Evolutionary conservation across 2,888 invertebrate genomes (phyloP).

Genomic region (Orthosia gothica): DNA sequence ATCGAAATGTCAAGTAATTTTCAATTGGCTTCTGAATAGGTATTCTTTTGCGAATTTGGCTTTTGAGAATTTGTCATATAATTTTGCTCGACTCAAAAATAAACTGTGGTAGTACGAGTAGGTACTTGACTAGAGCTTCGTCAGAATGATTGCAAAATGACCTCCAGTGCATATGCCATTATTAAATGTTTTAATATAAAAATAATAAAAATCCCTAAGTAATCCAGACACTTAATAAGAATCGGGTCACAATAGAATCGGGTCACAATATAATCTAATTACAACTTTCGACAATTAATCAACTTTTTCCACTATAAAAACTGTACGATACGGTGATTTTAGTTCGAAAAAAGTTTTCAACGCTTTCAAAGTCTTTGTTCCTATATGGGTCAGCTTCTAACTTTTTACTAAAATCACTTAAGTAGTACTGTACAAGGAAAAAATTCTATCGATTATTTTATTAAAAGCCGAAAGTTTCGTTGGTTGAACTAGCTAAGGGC

Average conservation of each 20-base stretch:
- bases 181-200: no score
- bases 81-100: neutral
- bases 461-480: constrained; percentile 14
- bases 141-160: neutral
- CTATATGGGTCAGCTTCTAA: neutral
- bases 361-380: neutral
- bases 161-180: neutral
- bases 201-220: no score
- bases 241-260: constrained; percentile 1
- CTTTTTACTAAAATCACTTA: constrained; percentile 18
- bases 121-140: no score
- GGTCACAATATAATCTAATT: constrained; percentile 4
- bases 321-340: constrained; percentile 18
- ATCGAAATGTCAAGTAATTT: no score
- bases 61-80: no score
- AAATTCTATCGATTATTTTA: constrained; percentile 32
- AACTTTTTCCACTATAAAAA: constrained; percentile 9
- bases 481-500: neutral
- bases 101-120: no score
- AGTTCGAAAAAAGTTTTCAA: constrained; percentile 16
- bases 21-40: no score
- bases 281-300: neutral
- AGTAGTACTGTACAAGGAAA: constrained; percentile 13
- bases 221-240: neutral
- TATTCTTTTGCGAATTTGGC: no score